These are phyloP conservation scores for Mungos mungo DNA, from an alignment of 2,113 vertebrate genomes.

Conservation along the genomic window DNA sequence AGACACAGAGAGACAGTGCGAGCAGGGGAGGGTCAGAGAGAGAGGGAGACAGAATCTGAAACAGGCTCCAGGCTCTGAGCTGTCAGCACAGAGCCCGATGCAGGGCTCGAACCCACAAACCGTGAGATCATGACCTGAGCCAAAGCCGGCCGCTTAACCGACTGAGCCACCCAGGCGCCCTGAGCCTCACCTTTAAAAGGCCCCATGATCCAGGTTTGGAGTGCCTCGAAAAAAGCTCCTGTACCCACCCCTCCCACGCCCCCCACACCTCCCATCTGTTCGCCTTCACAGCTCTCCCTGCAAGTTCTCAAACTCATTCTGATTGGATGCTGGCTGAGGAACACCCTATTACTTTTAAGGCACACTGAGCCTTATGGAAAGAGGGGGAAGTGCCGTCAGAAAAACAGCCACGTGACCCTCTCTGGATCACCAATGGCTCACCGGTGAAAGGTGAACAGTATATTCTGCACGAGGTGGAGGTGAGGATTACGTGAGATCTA, in stretches of 20 bases:
- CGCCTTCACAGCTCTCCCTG: neutral
- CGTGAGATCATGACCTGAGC: too few relatives aligned
- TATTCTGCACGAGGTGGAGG: neutral
- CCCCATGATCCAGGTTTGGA: neutral
- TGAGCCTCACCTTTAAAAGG: neutral
- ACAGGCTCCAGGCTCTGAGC: too few relatives aligned
- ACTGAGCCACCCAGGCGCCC: too few relatives aligned
- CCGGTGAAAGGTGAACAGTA: neutral
- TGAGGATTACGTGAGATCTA: neutral
- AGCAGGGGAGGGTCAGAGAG: too few relatives aligned
- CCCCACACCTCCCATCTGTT: neutral
- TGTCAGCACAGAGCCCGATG: too few relatives aligned
- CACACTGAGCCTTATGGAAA: neutral
- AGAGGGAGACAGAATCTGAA: too few relatives aligned
- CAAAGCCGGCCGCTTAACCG: too few relatives aligned
- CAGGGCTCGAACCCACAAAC: too few relatives aligned
- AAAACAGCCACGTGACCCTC: neutral
- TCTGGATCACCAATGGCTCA: constrained; percentile 17
- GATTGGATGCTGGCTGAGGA: neutral
- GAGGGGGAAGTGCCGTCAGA: neutral
- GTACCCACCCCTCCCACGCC: neutral
- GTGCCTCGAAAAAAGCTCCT: neutral
- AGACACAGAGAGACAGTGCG: too few relatives aligned
- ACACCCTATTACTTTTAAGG: neutral
- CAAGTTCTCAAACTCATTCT: neutral